phyloP scores from a whole-genome alignment of 2,797 vertebrate genomes.

The Serranus cabrilla region DNA sequence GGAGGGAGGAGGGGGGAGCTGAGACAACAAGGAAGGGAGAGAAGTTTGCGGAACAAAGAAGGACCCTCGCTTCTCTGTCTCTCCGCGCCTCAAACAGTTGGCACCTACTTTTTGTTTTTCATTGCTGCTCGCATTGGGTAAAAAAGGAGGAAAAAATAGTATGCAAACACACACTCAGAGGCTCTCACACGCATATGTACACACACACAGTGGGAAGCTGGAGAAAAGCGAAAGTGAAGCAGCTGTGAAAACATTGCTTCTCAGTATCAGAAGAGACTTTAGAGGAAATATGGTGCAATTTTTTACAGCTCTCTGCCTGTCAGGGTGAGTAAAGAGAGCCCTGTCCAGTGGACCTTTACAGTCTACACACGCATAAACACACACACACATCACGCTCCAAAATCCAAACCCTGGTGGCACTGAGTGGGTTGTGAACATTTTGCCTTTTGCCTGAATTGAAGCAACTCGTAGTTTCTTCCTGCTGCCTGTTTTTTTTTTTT shows the following conservation, averaged over 20 bases:
- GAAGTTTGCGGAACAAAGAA: constrained; percentile 51
- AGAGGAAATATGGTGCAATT: constrained; percentile 76
- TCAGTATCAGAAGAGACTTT: constrained; percentile 70
- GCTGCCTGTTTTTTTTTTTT: constrained; percentile 1
- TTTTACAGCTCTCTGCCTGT: constrained; percentile 70
- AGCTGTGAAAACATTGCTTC: constrained; percentile 74
- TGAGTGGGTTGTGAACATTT: constrained; percentile 60
- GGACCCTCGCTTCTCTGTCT: constrained; percentile 34
- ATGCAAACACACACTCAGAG: constrained; percentile 23
- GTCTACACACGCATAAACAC: constrained; percentile 48
- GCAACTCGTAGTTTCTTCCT: constrained; percentile 40
- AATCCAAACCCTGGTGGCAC: constrained; percentile 53
- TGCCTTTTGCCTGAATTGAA: constrained; percentile 60
- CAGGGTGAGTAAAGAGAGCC: constrained; percentile 68
- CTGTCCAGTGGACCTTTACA: constrained; percentile 67
- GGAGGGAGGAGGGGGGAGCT: constrained; percentile 18
- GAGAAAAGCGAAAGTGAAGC: constrained; percentile 55
- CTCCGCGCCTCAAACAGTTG: constrained; percentile 52
- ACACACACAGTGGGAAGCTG: constrained; percentile 34
- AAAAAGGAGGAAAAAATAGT: constrained; percentile 20
- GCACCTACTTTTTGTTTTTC: constrained; percentile 50
- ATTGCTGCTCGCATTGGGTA: constrained; percentile 28
- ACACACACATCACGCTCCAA: constrained; percentile 31
- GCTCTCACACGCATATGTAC: not conserved
- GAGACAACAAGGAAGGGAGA: constrained; percentile 12